A percentile compares a stretch with the other conserved stretches of the same genome.
Evolutionary conservation across 2,113 vertebrate species (phyloP).

Genomic region (Antigone vipio): DNA sequence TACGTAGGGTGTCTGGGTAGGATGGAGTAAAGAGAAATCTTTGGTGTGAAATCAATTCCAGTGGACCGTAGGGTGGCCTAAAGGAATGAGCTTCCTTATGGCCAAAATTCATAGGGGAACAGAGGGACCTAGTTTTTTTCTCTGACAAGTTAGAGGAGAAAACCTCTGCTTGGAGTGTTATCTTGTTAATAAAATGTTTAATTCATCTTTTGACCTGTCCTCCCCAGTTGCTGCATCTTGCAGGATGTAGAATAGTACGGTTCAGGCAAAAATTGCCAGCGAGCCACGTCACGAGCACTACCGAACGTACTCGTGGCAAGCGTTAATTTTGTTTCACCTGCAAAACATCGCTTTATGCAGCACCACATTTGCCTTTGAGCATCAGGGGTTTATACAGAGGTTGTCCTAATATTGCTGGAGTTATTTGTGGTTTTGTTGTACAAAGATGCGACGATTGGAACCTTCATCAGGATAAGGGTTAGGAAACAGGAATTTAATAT

Average conservation of each 20-base stretch:
- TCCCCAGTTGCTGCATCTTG: not conserved
- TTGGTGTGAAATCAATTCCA: not conserved
- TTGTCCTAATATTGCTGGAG: not conserved
- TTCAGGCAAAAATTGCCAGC: not conserved
- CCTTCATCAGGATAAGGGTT: not conserved
- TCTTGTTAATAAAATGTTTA: not conserved
- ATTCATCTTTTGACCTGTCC: not conserved
- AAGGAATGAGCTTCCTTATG: not conserved
- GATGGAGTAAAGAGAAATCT: not conserved
- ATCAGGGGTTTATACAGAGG: not conserved
- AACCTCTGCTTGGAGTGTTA: not conserved
- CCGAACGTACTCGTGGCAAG: accelerated
- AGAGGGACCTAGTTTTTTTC: not conserved
- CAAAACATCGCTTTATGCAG: not conserved
- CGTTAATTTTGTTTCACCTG: not conserved
- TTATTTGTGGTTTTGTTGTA: not conserved
- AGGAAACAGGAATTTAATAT: not conserved
- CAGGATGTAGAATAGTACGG: accelerated
- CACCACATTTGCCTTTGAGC: accelerated
- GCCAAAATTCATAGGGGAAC: not conserved
- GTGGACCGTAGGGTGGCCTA: not conserved
- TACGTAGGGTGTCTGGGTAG: not conserved
- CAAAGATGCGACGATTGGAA: not conserved
- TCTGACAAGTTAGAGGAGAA: not conserved
- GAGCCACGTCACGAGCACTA: accelerated